phyloP scores from a whole-genome alignment of 2,797 vertebrate species.

The Peromyscus aztecus region DNA sequence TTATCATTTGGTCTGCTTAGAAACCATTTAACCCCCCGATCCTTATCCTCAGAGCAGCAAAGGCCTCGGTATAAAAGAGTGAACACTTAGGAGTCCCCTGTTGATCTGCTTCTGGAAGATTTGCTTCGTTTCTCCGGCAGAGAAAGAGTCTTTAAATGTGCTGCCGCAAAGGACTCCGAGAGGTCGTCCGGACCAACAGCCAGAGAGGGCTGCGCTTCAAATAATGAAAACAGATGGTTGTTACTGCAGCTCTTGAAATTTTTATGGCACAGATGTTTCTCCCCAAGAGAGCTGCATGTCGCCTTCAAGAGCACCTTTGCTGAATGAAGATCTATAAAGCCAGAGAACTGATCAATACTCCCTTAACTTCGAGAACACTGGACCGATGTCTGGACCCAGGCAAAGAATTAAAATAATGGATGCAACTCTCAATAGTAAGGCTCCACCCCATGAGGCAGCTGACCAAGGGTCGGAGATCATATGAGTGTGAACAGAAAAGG shows the following conservation, averaged over 20 bases:
- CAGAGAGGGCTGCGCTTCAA: conserved; percentile 60
- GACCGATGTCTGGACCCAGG: conserved; percentile 46
- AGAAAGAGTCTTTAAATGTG: conserved; percentile 62
- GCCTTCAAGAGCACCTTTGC: conserved; percentile 56
- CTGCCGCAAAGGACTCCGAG: conserved; percentile 29
- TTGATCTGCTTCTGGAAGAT: conserved; percentile 59
- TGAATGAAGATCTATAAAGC: conserved; percentile 78
- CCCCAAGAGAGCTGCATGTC: conserved; percentile 44
- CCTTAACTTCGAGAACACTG: background rate
- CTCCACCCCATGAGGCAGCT: background rate
- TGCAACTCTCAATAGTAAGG: background rate
- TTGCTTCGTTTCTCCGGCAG: conserved; percentile 52
- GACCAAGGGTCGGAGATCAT: conserved; percentile 49
- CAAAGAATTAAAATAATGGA: conserved; percentile 35
- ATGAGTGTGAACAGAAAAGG: background rate
- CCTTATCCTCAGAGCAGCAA: conserved; percentile 65
- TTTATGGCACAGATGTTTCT: conserved; percentile 69
- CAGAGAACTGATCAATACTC: conserved; percentile 72
- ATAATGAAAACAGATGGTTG: conserved; percentile 72
- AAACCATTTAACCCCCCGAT: conserved; percentile 55
- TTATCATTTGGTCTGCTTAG: conserved; percentile 63
- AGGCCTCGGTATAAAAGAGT: conserved; percentile 62
- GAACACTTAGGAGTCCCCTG: conserved; percentile 64
- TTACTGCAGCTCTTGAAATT: conserved; percentile 68
- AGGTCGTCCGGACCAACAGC: background rate